Conservation (phyloP, 1,140 invertebrate genomes). For the Tribolium madens region DNA sequence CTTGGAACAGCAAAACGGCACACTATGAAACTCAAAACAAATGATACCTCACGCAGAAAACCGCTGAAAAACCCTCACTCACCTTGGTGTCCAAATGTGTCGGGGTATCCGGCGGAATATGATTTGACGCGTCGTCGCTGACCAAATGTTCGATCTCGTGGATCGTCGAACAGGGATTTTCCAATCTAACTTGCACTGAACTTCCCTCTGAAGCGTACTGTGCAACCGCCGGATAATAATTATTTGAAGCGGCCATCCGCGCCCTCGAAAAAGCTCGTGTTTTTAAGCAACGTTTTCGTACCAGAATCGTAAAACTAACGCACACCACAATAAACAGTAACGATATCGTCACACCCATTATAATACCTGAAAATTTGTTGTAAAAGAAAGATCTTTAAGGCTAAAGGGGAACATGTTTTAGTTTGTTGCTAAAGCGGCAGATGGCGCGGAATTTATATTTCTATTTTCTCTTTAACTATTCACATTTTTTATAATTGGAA, state of each 20-base stretch:
- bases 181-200: conserved; percentile 56
- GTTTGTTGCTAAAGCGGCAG: too few species aligned
- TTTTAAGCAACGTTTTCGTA: conserved; percentile 63
- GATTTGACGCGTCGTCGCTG: conserved; percentile 54
- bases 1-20: not conserved
- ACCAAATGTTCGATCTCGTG: conserved; percentile 66
- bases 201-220: conserved; percentile 53
- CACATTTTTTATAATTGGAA: too few species aligned
- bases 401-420: too few species aligned
- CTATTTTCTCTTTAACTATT: too few species aligned
- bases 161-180: conserved; percentile 53
- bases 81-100: conserved; percentile 68
- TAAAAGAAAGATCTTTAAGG: too few species aligned
- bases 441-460: too few species aligned
- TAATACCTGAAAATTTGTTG: conserved; percentile 64
- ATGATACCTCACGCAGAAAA: not conserved
- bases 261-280: conserved; percentile 48
- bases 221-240: conserved; percentile 57
- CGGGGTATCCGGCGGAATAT: conserved; percentile 58
- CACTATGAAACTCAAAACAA: too few species aligned
- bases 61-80: conserved; percentile 1
- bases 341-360: conserved; percentile 64
- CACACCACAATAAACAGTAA: conserved; percentile 63
- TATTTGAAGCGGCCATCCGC: conserved; percentile 48
- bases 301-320: conserved; percentile 59